These are phyloP conservation scores for Ditula angustiorana DNA, from an alignment of 2,888 invertebrate genomes.

Conservation along the genomic window DNA sequence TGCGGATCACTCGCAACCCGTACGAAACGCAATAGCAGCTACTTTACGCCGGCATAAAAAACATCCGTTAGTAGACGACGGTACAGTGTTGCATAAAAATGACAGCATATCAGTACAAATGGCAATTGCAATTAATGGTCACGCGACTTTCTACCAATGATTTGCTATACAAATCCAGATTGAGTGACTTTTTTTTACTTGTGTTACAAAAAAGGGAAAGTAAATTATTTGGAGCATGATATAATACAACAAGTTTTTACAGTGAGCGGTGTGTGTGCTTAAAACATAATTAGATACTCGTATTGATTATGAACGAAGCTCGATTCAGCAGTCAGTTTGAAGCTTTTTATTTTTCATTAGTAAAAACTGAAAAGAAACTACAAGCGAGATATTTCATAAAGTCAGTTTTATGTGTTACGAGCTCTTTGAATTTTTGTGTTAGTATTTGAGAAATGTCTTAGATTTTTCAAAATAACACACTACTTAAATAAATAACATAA, in stretches of 20 bases:
- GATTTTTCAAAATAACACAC: too few relatives aligned
- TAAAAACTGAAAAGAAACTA: too few relatives aligned
- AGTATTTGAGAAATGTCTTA: too few relatives aligned
- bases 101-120: background rate
- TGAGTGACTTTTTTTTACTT: background rate
- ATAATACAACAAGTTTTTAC: background rate
- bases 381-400: too few relatives aligned
- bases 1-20: too few relatives aligned
- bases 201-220: background rate
- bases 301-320: background rate
- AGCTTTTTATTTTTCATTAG: background rate
- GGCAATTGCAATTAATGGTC: background rate
- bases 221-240: constrained; percentile 7
- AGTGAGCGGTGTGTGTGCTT: background rate
- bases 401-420: too few relatives aligned
- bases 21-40: too few relatives aligned
- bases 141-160: constrained; percentile 4
- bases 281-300: background rate
- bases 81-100: background rate
- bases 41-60: too few relatives aligned
- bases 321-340: background rate
- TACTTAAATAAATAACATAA: too few relatives aligned
- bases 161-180: background rate
- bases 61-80: too few relatives aligned
- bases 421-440: too few relatives aligned